Evolutionary conservation across 1,140 invertebrate species (phyloP).

Genomic region (Chlorops oryzae): DNA sequence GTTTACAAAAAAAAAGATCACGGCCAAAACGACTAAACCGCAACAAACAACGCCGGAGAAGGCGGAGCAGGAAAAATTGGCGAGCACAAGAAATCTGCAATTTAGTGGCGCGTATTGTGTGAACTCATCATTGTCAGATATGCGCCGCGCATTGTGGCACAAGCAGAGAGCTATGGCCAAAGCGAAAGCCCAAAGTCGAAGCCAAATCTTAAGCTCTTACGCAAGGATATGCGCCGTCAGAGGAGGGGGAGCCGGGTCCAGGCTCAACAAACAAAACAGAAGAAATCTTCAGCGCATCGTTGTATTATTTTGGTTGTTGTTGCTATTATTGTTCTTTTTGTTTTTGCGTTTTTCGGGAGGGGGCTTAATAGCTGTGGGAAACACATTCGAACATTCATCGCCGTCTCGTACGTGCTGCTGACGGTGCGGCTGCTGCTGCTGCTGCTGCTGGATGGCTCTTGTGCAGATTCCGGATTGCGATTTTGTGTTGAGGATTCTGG

Average conservation of each 20-base stretch:
- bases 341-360: not conserved
- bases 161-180: too few species aligned
- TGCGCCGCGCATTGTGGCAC: constrained; percentile 10
- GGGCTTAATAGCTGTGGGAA: constrained; percentile 18
- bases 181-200: too few species aligned
- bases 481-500: too few species aligned
- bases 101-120: constrained; percentile 16
- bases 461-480: constrained; percentile 6
- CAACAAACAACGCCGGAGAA: too few species aligned
- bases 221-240: not conserved
- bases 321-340: not conserved
- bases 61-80: too few species aligned
- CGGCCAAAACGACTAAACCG: too few species aligned
- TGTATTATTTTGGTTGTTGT: not conserved
- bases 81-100: constrained; percentile 6
- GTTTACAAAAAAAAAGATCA: too few species aligned
- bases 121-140: constrained; percentile 16
- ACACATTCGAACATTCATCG: not conserved
- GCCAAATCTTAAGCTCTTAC: not conserved
- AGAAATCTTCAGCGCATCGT: too few species aligned
- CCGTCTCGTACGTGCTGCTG: constrained; percentile 8
- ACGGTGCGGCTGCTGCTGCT: not conserved
- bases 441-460: constrained; percentile 2
- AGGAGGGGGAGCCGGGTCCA: too few species aligned
- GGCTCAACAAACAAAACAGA: too few species aligned